Percentiles rank a stretch among this genome's conserved stretches.
phyloP scores from a whole-genome alignment of 2,113 vertebrate genomes.

The Actenoides lindsayi region DNA sequence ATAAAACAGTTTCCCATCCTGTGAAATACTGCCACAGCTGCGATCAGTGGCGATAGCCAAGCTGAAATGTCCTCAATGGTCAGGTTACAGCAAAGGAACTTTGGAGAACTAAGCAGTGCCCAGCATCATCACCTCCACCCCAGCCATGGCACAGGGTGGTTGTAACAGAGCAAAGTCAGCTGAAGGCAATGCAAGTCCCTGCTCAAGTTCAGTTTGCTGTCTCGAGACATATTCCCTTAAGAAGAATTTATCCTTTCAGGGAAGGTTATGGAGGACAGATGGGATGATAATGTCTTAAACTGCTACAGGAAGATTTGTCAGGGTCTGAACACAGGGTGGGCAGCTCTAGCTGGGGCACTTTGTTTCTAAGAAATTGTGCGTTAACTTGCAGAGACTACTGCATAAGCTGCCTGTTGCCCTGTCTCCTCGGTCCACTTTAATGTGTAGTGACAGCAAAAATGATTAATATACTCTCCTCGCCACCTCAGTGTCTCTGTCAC shows the following conservation, averaged over 20 bases:
- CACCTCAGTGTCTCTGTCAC: not conserved
- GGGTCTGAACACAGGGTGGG: not conserved
- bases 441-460: not conserved
- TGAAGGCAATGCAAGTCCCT: not conserved
- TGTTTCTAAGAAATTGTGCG: not conserved
- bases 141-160: fast-evolving
- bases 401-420: not conserved
- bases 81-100: not conserved
- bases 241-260: not conserved
- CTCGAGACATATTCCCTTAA: not conserved
- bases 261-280: not conserved
- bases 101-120: fast-evolving
- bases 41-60: not conserved
- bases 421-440: not conserved
- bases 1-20: not conserved
- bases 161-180: not conserved
- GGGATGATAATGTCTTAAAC: not conserved
- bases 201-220: not conserved
- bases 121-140: not conserved
- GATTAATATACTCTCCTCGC: fast-evolving
- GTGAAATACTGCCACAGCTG: not conserved
- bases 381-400: not conserved
- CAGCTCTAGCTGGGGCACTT: not conserved
- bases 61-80: fast-evolving
- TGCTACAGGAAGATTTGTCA: not conserved